A percentile compares a stretch with the other conserved stretches of the same genome.
Conservation (phyloP, 2,113 vertebrate species). For the Nycticryphes semicollaris region DNA sequence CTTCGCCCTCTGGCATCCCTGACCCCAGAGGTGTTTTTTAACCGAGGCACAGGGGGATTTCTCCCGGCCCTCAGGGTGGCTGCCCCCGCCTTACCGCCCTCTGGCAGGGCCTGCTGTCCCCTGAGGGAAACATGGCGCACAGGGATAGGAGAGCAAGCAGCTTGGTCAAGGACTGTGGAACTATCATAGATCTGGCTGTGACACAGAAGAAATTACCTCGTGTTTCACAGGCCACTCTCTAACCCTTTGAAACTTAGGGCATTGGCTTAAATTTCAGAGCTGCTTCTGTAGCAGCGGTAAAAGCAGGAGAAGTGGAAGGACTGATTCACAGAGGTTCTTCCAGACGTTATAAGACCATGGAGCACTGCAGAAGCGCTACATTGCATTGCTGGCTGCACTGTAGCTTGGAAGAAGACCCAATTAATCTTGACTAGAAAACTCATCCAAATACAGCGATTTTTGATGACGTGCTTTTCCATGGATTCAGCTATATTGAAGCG, state of each 20-base stretch:
- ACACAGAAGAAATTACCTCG: not conserved
- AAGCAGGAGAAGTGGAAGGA: not conserved
- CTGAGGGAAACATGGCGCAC: fast-evolving
- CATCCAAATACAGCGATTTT: not conserved
- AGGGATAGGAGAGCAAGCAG: fast-evolving
- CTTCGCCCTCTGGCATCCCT: fast-evolving
- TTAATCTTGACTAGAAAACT: not conserved
- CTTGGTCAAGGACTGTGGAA: not conserved
- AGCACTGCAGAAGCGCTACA: fast-evolving
- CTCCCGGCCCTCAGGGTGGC: not conserved
- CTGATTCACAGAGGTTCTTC: not conserved
- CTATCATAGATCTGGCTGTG: fast-evolving
- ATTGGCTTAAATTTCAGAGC: not conserved
- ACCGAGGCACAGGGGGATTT: not conserved
- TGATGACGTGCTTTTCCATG: not conserved
- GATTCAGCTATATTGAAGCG: not conserved
- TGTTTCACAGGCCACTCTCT: not conserved
- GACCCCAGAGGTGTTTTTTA: not conserved
- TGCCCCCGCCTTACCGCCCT: not conserved
- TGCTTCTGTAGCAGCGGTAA: not conserved
- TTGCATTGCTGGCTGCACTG: not conserved
- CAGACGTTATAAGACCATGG: fast-evolving
- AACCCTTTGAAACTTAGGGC: no score
- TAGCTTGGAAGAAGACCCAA: not conserved
- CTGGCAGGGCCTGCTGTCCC: not conserved